These are phyloP conservation scores for Panurus biarmicus DNA, from an alignment of 2,113 vertebrate genomes.

Conservation along the genomic window DNA sequence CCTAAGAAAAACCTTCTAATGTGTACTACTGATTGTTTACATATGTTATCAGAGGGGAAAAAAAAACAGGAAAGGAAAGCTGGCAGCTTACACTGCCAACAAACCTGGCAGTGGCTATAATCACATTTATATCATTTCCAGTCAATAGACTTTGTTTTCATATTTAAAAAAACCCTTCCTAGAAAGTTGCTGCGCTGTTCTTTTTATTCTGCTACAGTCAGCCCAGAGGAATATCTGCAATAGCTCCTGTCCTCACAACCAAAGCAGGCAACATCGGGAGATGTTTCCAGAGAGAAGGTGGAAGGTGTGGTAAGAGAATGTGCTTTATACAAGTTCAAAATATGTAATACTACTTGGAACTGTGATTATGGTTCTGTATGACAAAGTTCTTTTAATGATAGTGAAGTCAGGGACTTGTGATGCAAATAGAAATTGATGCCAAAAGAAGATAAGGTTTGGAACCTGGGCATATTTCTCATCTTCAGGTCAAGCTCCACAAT, in stretches of 20 bases:
- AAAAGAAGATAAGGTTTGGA: neutral
- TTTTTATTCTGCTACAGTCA: neutral
- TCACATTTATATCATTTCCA: slow-evolving; percentile 39
- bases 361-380: neutral
- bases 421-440: neutral
- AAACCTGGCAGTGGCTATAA: slow-evolving; percentile 6
- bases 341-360: slow-evolving; percentile 5
- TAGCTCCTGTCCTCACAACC: neutral
- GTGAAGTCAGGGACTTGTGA: neutral
- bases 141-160: slow-evolving; percentile 21
- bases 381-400: neutral
- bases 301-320: slow-evolving; percentile 18
- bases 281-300: neutral
- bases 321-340: neutral
- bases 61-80: slow-evolving; percentile 40
- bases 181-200: slow-evolving; percentile 9
- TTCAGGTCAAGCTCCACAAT: neutral
- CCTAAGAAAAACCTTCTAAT: neutral
- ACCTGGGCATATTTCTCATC: neutral
- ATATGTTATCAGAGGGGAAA: slow-evolving; percentile 23
- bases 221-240: neutral
- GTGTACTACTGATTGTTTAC: slow-evolving; percentile 45
- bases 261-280: neutral
- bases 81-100: slow-evolving; percentile 4
- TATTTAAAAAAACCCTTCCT: neutral